Conservation (phyloP, 2,113 vertebrate genomes). For the Cochlearius cochlearius region DNA sequence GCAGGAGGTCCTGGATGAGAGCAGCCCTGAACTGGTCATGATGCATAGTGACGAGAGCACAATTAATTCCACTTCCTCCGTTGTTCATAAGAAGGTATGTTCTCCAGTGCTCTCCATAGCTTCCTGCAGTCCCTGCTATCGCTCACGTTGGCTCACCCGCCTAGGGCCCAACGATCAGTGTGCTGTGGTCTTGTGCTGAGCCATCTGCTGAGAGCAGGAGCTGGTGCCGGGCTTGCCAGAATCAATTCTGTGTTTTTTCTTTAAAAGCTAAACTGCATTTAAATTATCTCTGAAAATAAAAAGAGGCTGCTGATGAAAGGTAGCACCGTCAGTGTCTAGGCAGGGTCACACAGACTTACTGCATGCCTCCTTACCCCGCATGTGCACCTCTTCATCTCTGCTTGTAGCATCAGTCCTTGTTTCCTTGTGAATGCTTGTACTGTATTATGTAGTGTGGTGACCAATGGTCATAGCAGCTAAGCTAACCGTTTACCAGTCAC, state of each 20-base stretch:
- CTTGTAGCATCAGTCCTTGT: not conserved
- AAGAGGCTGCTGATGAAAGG: not conserved
- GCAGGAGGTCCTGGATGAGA: slow-evolving; percentile 93
- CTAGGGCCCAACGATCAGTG: not conserved
- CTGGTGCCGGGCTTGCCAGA: not conserved
- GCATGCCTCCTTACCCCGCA: slow-evolving; percentile 25
- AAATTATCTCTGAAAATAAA: not conserved
- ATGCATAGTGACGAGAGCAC: slow-evolving; percentile 86
- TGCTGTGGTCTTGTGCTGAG: not conserved
- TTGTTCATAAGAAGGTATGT: slow-evolving; percentile 88
- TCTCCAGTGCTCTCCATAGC: not conserved
- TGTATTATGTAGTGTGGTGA: not conserved
- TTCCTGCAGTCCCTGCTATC: not conserved
- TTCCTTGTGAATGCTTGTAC: not conserved
- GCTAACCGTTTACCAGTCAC: slow-evolving; percentile 5
- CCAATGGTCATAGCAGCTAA: not conserved
- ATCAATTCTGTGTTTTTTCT: not conserved
- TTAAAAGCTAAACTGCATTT: not conserved
- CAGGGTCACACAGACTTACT: not conserved
- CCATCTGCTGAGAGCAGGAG: not conserved
- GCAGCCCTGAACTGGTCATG: slow-evolving; percentile 86
- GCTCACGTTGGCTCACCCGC: not conserved
- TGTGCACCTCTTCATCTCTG: not conserved
- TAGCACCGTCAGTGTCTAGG: not conserved
- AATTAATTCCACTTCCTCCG: slow-evolving; percentile 80